phyloP scores from a whole-genome alignment of 2,797 vertebrate genomes.

The Leptatherina wallacei region DNA sequence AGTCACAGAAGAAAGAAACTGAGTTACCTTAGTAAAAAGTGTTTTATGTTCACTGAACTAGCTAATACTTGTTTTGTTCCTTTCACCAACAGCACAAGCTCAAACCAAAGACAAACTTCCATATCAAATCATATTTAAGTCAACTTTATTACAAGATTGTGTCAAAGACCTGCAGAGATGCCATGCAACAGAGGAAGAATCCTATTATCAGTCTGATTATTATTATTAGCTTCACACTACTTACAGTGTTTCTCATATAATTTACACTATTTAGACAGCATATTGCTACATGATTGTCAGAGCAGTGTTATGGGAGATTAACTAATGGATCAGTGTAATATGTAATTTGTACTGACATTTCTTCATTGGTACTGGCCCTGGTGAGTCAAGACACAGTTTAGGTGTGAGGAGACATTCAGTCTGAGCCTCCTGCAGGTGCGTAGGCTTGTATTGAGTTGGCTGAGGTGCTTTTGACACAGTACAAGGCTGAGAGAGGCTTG shows the following conservation, averaged over 20 bases:
- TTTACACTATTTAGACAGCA: not conserved
- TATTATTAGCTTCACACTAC: no score
- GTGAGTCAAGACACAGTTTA: constrained; percentile 39
- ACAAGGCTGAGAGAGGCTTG: constrained; percentile 19
- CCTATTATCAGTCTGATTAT: no score
- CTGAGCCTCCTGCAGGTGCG: constrained; percentile 31
- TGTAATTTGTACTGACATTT: constrained; percentile 19
- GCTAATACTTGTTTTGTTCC: no score
- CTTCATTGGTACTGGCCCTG: constrained; percentile 39
- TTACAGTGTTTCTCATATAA: not conserved
- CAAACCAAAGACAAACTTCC: no score
- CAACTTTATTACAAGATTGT: not conserved
- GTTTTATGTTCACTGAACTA: no score
- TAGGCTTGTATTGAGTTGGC: constrained; percentile 38
- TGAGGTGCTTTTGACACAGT: constrained; percentile 35
- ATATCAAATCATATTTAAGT: no score
- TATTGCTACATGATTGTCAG: not conserved
- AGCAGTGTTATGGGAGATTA: constrained; percentile 2
- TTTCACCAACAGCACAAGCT: no score
- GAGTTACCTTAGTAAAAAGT: no score
- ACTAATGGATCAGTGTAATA: not conserved
- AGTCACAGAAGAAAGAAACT: no score
- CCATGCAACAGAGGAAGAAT: no score
- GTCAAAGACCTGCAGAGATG: not conserved
- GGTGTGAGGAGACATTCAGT: constrained; percentile 32